Conservation (phyloP, 2,797 vertebrate genomes). For the Chloroceryle amazona region DNA sequence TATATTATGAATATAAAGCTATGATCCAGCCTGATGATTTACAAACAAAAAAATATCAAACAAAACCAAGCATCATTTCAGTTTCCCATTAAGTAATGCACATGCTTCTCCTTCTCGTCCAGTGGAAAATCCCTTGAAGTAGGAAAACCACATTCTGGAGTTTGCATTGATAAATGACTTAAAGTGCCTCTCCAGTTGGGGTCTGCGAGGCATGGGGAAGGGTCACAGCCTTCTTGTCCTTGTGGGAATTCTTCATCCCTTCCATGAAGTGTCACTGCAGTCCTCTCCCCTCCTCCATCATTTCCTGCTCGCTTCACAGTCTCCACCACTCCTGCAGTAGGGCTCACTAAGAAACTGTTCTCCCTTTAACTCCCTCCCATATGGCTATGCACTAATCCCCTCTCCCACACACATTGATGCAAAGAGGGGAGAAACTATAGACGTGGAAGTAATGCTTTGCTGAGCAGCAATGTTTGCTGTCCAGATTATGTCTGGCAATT, state of each 20-base stretch:
- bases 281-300: slow-evolving; percentile 28
- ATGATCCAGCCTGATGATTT: background rate
- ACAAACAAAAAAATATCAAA: background rate
- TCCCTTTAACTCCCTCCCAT: background rate
- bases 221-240: background rate
- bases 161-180: background rate
- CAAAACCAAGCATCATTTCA: background rate
- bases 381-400: slow-evolving; percentile 8
- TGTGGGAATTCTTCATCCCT: background rate
- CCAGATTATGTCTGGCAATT: background rate
- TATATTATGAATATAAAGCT: background rate
- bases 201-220: background rate
- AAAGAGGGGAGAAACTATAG: background rate
- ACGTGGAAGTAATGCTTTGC: background rate
- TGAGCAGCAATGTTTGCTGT: background rate
- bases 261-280: background rate
- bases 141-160: background rate
- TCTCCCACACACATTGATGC: background rate
- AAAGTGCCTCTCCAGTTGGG: background rate
- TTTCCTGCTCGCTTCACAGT: slow-evolving; percentile 6
- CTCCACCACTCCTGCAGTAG: background rate
- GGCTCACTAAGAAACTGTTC: background rate
- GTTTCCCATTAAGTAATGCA: background rate
- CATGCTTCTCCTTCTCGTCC: background rate
- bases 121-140: background rate